Base-by-base conservation (phyloP, 2,888 invertebrate species). In the Leptinotarsa rubiginosa region DNA sequence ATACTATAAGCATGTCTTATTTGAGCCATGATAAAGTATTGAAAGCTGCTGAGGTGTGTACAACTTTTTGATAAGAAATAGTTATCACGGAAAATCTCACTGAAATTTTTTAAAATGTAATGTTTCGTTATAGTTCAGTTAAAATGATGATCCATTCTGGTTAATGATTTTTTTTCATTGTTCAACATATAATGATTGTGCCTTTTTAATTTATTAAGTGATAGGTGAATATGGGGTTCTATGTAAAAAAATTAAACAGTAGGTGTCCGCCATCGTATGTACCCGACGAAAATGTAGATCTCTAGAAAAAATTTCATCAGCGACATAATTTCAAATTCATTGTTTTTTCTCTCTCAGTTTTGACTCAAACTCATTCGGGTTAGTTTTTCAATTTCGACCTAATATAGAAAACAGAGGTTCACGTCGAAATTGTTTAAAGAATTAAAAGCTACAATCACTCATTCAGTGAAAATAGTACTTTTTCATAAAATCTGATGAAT, bases 121-220 rank as follows among this genome's bases (percentile, higher is more conserved):
- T 41, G 12, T 41, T 41, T 41, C 10, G 41, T 41, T 66, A 16
- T 20, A 49, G 47, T 49, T 3, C 13, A n/a, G 20, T 18, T 15
- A 47, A 47, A 10, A 2, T 50, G 50, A 50, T 50, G n/a, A n/a
- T 15, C 50, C 50, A 4, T 13, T 15, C 56, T 56, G 15, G 25
- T 22, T 15, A 56, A 56, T 56, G 15, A 56, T 22, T 22, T 56
- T 22, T 13, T 10, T 56, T 25, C 56, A 56, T 56, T 56, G 56
- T 56, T 25, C 22, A 56, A 56, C 56, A 56, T 56, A 56, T 56
- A 56, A 56, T 20, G 25, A 56, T 13, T 22, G 56, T 56, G 56
- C 56, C 56, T 56, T 56, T 56, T 56, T 56, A 56, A 56, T 56
- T 56, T 56, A 13, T 56, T 56, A 56, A 56, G 56, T 56, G 20